Evolutionary conservation across 2,797 vertebrate species (phyloP).

Genomic region (Salmo trutta): DNA sequence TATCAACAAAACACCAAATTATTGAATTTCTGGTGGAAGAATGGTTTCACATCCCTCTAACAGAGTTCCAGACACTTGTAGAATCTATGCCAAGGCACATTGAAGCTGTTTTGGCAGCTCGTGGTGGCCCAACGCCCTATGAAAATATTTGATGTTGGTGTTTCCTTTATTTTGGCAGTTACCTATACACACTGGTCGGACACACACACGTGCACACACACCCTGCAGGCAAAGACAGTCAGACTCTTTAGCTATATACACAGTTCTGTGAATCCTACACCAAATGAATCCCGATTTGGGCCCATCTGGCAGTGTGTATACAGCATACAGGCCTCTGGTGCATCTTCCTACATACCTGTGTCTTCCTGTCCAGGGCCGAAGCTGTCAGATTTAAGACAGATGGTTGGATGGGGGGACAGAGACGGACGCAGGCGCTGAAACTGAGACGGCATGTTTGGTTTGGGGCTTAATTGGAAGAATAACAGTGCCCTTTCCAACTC

Average conservation of each 20-base stretch:
- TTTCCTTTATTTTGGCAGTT: no score
- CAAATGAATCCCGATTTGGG: not conserved
- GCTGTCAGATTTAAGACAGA: not conserved
- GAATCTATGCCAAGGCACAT: no score
- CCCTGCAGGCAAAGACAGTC: not conserved
- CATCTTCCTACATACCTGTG: not conserved
- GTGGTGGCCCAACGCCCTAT: no score
- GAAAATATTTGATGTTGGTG: no score
- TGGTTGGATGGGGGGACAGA: not conserved
- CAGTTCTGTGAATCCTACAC: not conserved
- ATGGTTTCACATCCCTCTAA: no score
- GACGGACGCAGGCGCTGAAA: constrained; percentile 16
- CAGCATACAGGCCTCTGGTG: not conserved
- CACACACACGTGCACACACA: no score
- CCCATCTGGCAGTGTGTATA: not conserved
- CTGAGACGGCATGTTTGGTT: constrained; percentile 32
- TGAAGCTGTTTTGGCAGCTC: no score
- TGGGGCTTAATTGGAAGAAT: constrained; percentile 15
- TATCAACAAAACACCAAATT: no score
- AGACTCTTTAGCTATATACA: not conserved
- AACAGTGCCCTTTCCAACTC: constrained; percentile 35
- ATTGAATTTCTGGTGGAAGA: no score
- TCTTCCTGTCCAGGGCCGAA: not conserved
- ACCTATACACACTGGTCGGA: no score
- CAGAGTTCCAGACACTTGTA: no score